Conservation (phyloP, 2,113 vertebrate genomes). For the Oncorhynchus nerka region DNA sequence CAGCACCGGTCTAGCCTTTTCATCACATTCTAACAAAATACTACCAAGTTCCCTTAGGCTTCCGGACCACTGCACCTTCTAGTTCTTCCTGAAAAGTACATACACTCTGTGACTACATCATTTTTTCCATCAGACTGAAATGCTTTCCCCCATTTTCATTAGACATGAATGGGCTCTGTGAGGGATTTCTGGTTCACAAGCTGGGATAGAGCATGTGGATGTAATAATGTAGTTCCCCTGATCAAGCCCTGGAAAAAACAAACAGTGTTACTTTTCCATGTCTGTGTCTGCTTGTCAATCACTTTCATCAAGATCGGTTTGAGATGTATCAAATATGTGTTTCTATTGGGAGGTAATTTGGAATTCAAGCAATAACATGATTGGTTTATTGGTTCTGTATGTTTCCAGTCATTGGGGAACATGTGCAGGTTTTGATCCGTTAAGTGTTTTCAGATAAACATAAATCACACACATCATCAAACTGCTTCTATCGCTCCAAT, state of each 20-base stretch:
- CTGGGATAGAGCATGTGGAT: too few species aligned
- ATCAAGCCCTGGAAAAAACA: too few species aligned
- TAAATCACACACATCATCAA: background rate
- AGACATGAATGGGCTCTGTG: background rate
- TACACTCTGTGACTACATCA: conserved; percentile 8
- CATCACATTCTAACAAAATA: conserved; percentile 9
- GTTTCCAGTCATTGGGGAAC: too few species aligned
- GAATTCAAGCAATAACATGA: too few species aligned
- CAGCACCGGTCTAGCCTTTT: background rate
- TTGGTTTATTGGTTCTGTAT: too few species aligned
- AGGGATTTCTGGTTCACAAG: background rate
- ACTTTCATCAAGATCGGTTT: too few species aligned
- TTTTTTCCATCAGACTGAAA: conserved; percentile 11
- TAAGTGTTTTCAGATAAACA: background rate
- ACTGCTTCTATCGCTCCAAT: background rate
- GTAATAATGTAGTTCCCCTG: too few species aligned
- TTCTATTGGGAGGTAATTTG: too few species aligned
- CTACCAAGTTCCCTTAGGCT: background rate
- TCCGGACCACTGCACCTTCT: background rate
- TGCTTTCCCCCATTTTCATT: background rate
- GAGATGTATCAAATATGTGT: too few species aligned
- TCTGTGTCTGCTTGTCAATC: too few species aligned
- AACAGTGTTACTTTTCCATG: too few species aligned
- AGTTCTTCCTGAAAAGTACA: conserved; percentile 9
- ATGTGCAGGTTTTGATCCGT: background rate